Evolutionary conservation across 1,140 invertebrate genomes (phyloP).

Genomic region (Andrena cerasifolii): DNA sequence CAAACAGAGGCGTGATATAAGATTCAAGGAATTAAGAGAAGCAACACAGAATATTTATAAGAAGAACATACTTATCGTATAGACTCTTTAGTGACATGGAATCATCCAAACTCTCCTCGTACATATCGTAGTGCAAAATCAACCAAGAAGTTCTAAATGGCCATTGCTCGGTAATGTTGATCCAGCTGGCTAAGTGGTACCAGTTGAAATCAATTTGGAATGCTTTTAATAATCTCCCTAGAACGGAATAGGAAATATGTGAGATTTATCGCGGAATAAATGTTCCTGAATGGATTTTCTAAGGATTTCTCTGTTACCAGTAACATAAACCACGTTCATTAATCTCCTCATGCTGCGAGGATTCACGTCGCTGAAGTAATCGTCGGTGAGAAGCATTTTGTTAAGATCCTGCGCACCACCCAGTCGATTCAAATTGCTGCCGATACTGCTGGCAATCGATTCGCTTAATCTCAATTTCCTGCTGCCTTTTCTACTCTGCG

Average conservation of each 20-base stretch:
- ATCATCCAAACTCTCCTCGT: constrained; percentile 94
- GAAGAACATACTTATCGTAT: constrained; percentile 92
- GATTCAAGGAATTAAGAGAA: constrained; percentile 78
- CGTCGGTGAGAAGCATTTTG: constrained; percentile 95
- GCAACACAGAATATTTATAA: not conserved
- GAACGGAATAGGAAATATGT: constrained; percentile 61
- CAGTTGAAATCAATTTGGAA: constrained; percentile 99
- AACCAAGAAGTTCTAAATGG: constrained; percentile 98
- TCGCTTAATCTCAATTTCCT: constrained; percentile 91
- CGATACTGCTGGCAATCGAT: constrained; percentile 94
- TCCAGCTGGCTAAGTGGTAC: constrained; percentile 98
- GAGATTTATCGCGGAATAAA: not conserved
- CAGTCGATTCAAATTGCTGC: constrained; percentile 91
- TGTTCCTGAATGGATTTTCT: not conserved
- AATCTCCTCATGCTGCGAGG: constrained; percentile 97
- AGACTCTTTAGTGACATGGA: constrained; percentile 92
- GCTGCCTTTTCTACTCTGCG: constrained; percentile 83
- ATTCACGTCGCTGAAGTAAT: constrained; percentile 99
- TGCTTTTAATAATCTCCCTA: constrained; percentile 96
- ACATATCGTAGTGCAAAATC: constrained; percentile 95
- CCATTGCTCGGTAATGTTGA: constrained; percentile 99
- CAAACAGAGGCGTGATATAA: constrained; percentile 8
- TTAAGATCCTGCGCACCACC: constrained; percentile 89
- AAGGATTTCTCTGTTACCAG: constrained; percentile 84
- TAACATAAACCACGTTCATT: constrained; percentile 99